These are phyloP conservation scores for Perodicticus potto DNA, from an alignment of 2,797 vertebrate genomes.

Conservation along the genomic window DNA sequence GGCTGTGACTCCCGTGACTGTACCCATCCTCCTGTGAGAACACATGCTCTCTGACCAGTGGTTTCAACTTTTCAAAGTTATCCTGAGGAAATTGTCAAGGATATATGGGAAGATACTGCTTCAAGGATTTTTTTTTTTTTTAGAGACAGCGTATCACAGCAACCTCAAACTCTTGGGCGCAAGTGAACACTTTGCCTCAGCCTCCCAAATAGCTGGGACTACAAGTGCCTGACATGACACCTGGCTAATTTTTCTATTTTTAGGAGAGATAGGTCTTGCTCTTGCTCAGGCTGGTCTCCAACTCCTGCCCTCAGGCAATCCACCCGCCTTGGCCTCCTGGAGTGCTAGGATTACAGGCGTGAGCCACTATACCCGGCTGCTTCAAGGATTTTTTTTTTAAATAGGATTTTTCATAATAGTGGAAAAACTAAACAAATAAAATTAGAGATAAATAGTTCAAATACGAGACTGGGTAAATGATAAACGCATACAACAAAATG, in stretches of 20 bases:
- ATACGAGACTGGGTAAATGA: not conserved
- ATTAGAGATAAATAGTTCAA: not conserved
- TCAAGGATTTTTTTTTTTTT: not conserved
- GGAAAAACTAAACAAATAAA: not conserved
- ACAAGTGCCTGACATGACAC: no score
- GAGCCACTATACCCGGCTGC: no score
- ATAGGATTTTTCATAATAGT: not conserved
- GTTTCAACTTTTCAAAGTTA: slow-evolving; percentile 7
- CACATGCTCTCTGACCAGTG: not conserved
- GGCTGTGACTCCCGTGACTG: not conserved
- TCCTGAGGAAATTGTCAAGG: not conserved
- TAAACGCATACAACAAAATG: not conserved
- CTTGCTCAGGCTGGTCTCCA: no score
- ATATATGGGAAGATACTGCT: not conserved
- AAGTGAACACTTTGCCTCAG: no score
- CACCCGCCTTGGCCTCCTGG: no score
- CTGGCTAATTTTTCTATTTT: no score
- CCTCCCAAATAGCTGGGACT: no score
- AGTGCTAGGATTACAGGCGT: no score
- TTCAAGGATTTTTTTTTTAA: not conserved
- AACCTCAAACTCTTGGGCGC: no score
- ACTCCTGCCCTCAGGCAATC: no score
- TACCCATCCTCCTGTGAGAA: not conserved
- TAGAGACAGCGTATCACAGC: no score
- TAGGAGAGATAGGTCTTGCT: no score